Percentiles rank a stretch among this genome's conserved stretches.
phyloP scores from a whole-genome alignment of 2,113 vertebrate genomes.

The Aptenodytes patagonicus region DNA sequence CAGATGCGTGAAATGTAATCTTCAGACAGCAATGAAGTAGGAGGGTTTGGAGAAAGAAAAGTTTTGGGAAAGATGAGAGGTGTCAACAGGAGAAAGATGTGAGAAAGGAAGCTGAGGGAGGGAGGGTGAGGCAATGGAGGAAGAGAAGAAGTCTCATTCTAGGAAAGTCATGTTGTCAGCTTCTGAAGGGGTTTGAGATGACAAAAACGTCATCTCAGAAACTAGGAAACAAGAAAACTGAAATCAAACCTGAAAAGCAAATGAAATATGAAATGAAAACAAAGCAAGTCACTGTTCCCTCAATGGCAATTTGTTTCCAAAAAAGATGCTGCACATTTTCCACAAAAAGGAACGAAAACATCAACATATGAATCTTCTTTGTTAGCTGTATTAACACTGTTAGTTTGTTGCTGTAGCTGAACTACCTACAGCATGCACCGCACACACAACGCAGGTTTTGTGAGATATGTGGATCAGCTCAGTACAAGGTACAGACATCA shows the following conservation, averaged over 20 bases:
- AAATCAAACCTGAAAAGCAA: neutral
- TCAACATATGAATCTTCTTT: fast-evolving
- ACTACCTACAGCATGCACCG: neutral
- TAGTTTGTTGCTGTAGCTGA: neutral
- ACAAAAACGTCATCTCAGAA: neutral
- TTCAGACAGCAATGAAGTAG: neutral
- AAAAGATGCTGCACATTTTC: neutral
- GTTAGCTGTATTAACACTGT: fast-evolving
- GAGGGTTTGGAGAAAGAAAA: neutral
- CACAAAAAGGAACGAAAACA: neutral
- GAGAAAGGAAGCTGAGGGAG: neutral
- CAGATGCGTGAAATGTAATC: neutral
- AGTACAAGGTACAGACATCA: neutral
- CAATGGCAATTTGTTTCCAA: neutral
- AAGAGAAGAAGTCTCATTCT: neutral
- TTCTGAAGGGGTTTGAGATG: neutral
- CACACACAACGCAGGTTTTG: fast-evolving
- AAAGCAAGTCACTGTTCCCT: neutral
- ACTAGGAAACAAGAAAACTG: neutral
- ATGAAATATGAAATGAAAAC: neutral
- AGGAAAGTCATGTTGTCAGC: neutral
- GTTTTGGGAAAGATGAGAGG: neutral
- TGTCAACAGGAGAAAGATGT: neutral
- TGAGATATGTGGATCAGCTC: neutral
- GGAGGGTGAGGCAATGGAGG: neutral